Base-by-base conservation (phyloP, 2,888 invertebrate species). In the Caenorhabditis imperialis region DNA sequence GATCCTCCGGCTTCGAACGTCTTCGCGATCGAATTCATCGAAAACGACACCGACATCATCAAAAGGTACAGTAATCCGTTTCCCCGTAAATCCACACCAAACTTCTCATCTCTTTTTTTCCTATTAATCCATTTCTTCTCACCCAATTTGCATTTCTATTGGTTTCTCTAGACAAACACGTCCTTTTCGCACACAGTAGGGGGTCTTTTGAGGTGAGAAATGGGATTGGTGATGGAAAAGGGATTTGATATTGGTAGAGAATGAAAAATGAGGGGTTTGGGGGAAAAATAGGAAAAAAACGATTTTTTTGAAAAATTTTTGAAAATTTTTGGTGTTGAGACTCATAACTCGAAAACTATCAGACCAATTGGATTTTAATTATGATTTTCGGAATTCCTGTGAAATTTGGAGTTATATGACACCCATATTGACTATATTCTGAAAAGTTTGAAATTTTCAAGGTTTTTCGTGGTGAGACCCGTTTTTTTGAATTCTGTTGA, bases 1-100 rank as follows among this genome's bases (percentile, higher is more conserved):
- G 72, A 45, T 61, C 74, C 40, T 61, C 67, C 1, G 75, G 75
- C 55, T 75, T 75, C 51, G 75, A 75, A 12, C 69, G 75, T 6
- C 62, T 75, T 27, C 75, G 75, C 30, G 75, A 75, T 53, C 62
- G 75, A 23, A 62, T 70, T 23, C 75, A 75, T 54, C 69, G 75
- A 12, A 69, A 70, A 50, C 38, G 75, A 22, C 75, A 75, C 58
- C 75, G 69, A 44, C 75, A 69, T 44, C 61, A 67, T 48, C 67
- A 67, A 22, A 58, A 69, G 58, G 69, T 69, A 27, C 2, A 44
- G 3, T n/a, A 8, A 23, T 16, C 16, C 3, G 20, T 16, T 18
- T 37, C 22, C n/a, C 35, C 8, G 35, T 51, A 22, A 27, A 10
- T 38, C 40, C 40, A 40, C 40, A 40, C 10, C 30, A 30, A 30